Conservation (phyloP, 2,113 vertebrate genomes). For the Lamprologus callipterus region DNA sequence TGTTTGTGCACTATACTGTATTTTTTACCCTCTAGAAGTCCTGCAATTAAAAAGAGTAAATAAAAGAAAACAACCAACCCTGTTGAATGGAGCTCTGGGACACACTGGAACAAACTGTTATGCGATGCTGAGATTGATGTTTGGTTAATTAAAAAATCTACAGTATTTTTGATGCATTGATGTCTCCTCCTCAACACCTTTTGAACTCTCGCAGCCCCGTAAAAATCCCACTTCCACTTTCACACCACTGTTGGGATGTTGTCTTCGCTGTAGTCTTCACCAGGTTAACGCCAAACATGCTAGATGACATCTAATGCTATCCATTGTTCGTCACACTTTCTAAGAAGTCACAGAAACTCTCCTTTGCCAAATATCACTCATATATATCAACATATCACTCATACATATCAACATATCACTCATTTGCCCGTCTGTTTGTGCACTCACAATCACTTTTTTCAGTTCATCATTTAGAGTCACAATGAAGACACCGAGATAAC, state of each 20-base stretch:
- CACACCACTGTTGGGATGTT: background rate
- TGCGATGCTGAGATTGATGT: background rate
- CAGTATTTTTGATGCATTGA: background rate
- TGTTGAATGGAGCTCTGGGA: background rate
- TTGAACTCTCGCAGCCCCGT: background rate
- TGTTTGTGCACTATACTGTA: background rate
- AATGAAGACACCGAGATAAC: background rate
- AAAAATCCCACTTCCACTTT: background rate
- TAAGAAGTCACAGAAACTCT: background rate
- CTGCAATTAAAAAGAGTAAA: background rate
- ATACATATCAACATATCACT: background rate
- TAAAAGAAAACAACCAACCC: background rate
- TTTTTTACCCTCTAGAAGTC: background rate
- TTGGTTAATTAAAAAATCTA: background rate
- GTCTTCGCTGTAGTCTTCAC: background rate
- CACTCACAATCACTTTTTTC: background rate
- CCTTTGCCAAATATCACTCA: background rate
- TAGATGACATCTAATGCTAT: background rate
- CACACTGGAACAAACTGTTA: background rate
- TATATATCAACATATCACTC: background rate
- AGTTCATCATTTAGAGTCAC: background rate
- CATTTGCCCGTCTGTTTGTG: accelerated
- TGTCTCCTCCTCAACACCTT: background rate
- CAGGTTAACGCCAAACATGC: accelerated
- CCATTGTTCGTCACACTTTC: background rate